Percentiles rank a stretch among this genome's conserved stretches.
These are phyloP conservation scores for Apoderus coryli DNA, from an alignment of 2,888 invertebrate species.

Conservation along the genomic window DNA sequence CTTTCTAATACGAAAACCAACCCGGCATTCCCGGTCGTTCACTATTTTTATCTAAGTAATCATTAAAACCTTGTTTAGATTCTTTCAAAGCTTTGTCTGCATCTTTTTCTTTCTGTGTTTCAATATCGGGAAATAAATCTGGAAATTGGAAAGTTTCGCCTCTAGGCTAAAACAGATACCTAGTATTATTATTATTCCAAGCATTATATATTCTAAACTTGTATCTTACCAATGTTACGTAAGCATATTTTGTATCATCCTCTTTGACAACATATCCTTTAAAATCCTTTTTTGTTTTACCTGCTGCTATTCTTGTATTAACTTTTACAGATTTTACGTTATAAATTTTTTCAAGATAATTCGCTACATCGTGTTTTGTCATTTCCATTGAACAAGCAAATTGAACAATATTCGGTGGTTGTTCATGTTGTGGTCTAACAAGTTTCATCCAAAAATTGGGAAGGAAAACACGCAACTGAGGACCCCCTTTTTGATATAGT, in stretches of 20 bases:
- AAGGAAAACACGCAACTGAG: constrained; percentile 83
- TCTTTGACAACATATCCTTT: constrained; percentile 61
- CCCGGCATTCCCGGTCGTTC: constrained; percentile 57
- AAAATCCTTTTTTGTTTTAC: constrained; percentile 46
- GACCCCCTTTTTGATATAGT: constrained; percentile 78
- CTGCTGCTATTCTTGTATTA: constrained; percentile 56
- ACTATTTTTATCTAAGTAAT: constrained; percentile 48
- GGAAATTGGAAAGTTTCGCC: constrained; percentile 63
- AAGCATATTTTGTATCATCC: constrained; percentile 70
- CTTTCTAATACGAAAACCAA: constrained; percentile 58
- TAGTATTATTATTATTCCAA: constrained; percentile 1
- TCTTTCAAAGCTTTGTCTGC: constrained; percentile 48
- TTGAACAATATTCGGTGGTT: constrained; percentile 67
- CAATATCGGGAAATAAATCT: constrained; percentile 42
- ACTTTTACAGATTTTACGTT: constrained; percentile 67
- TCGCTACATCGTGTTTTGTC: constrained; percentile 78
- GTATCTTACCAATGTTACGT: constrained; percentile 55
- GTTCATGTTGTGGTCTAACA: constrained; percentile 48
- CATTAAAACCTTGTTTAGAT: constrained; percentile 43
- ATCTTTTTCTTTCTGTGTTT: constrained; percentile 37
- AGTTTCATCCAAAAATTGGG: constrained; percentile 98
- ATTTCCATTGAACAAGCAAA: constrained; percentile 91
- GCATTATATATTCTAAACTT: neutral
- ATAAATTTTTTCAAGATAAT: constrained; percentile 94
- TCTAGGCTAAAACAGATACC: constrained; percentile 46